These are phyloP conservation scores for Gasterosteus aculeatus DNA, from an alignment of 2,113 vertebrate genomes.

Conservation along the genomic window DNA sequence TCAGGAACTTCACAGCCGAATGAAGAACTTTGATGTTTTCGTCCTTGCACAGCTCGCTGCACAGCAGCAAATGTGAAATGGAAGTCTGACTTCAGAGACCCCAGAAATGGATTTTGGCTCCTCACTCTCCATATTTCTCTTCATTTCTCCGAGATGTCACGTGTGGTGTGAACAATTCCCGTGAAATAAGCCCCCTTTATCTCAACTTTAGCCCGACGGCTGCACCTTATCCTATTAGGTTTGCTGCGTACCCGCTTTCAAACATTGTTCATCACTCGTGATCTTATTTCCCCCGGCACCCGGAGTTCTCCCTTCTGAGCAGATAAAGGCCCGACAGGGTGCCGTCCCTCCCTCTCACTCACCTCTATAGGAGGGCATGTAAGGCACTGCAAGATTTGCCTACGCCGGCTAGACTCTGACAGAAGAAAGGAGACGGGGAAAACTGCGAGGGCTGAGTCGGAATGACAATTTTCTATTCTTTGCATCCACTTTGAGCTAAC, in stretches of 20 bases:
- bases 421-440: background rate
- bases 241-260: slow-evolving; percentile 26
- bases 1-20: background rate
- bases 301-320: slow-evolving; percentile 20
- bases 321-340: slow-evolving; percentile 44
- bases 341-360: slow-evolving; percentile 18
- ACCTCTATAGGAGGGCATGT: slow-evolving; percentile 29
- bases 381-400: slow-evolving; percentile 36
- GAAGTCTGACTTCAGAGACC: slow-evolving; percentile 30
- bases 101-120: slow-evolving; percentile 17
- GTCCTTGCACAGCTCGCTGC: background rate
- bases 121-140: slow-evolving; percentile 23
- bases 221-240: slow-evolving; percentile 36
- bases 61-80: slow-evolving; percentile 7
- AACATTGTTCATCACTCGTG: slow-evolving; percentile 36
- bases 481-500: slow-evolving; percentile 24
- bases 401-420: background rate
- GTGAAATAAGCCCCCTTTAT: slow-evolving; percentile 53
- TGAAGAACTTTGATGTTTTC: background rate
- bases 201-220: slow-evolving; percentile 24
- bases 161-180: slow-evolving; percentile 23
- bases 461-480: slow-evolving; percentile 30
- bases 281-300: slow-evolving; percentile 48
- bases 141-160: slow-evolving; percentile 33
- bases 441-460: slow-evolving; percentile 2